phyloP scores from a whole-genome alignment of 2,113 vertebrate species.

The Triplophysa rosa region DNA sequence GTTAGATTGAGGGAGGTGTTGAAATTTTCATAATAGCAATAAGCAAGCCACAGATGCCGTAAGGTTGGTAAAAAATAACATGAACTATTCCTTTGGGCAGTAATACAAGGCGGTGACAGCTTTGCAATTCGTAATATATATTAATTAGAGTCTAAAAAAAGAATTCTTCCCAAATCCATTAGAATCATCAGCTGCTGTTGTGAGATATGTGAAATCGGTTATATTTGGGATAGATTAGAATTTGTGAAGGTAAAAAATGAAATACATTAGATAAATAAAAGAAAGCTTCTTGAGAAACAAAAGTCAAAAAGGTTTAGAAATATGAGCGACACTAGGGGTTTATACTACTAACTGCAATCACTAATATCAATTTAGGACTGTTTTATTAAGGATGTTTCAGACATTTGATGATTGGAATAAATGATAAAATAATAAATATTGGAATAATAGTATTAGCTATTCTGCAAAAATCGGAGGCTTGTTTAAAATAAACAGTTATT shows the following conservation, averaged over 20 bases:
- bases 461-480: no score
- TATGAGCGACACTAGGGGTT: no score
- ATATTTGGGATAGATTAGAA: not conserved
- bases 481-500: no score
- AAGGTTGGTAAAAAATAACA: not conserved
- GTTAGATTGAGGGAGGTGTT: no score
- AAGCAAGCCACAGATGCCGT: not conserved
- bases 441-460: no score
- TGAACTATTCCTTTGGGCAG: constrained; percentile 5
- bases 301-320: not conserved
- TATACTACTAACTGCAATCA: no score
- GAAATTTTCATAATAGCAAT: no score
- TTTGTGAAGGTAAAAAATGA: not conserved
- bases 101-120: constrained; percentile 7
- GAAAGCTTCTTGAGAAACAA: not conserved
- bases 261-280: not conserved
- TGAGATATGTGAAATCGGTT: not conserved
- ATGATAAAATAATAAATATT: no score
- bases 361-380: no score
- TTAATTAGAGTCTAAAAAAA: constrained; percentile 23
- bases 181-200: not conserved
- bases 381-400: no score
- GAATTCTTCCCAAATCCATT: not conserved
- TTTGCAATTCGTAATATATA: constrained; percentile 19
- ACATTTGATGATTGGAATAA: no score